Conservation (phyloP, 2,113 vertebrate genomes). For the Colinus virginianus region DNA sequence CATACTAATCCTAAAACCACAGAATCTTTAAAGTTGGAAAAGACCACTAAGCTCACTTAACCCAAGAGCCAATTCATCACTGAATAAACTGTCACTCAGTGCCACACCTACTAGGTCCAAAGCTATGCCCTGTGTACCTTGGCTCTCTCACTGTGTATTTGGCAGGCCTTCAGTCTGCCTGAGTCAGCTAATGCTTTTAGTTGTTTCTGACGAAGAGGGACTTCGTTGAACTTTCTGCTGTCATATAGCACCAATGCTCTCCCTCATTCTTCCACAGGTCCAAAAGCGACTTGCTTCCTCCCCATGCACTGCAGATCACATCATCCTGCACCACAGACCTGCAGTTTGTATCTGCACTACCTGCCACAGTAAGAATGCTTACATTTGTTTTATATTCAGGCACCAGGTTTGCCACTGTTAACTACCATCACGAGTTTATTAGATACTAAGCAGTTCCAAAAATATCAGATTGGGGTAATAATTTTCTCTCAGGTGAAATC, state of each 20-base stretch:
- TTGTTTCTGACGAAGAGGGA: neutral
- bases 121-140: neutral
- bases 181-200: neutral
- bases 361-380: neutral
- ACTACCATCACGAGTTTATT: neutral
- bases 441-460: neutral
- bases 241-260: accelerated
- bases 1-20: neutral
- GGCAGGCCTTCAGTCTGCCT: accelerated
- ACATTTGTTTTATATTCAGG: neutral
- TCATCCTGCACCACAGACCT: neutral
- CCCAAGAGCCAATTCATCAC: no score
- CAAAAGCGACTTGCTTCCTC: neutral
- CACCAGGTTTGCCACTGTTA: neutral
- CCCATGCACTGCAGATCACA: accelerated
- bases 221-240: neutral
- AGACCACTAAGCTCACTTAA: no score
- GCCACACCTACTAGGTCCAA: no score
- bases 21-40: no score
- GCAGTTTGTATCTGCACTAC: neutral
- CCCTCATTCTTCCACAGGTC: neutral
- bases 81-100: no score
- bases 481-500: neutral
- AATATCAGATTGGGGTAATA: neutral
- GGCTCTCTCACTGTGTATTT: accelerated